phyloP scores from a whole-genome alignment of 2,113 vertebrate species.

The Ascaphus truei region DNA sequence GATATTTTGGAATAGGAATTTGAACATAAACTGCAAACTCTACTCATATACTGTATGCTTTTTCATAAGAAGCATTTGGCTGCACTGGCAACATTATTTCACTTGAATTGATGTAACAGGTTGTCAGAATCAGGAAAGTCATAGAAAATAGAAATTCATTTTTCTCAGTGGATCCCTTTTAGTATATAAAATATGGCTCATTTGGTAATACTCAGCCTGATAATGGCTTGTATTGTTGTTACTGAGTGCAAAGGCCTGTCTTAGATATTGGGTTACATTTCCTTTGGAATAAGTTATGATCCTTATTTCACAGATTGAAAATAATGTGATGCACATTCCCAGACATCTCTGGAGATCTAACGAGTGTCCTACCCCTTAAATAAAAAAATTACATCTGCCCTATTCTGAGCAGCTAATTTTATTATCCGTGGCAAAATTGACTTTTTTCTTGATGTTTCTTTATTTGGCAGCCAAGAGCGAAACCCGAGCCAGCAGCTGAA shows the following conservation, averaged over 20 bases:
- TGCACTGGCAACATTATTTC: too few relatives aligned
- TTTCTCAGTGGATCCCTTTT: neutral
- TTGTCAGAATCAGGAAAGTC: conserved; percentile 2
- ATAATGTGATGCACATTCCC: conserved; percentile 38
- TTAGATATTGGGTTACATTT: conserved; percentile 35
- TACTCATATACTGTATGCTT: too few relatives aligned
- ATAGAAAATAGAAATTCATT: neutral
- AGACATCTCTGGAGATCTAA: conserved; percentile 33
- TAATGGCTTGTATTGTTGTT: conserved; percentile 31
- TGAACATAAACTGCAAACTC: too few relatives aligned
- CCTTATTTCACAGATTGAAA: conserved; percentile 30
- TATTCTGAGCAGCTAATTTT: conserved; percentile 27
- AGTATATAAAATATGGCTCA: neutral
- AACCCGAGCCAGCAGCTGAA: conserved; percentile 29
- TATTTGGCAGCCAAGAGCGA: conserved; percentile 25
- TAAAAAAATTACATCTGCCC: conserved; percentile 37
- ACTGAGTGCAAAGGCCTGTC: conserved; percentile 28
- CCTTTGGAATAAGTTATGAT: conserved; percentile 35
- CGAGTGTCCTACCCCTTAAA: conserved; percentile 29
- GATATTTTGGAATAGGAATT: too few relatives aligned
- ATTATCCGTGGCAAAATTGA: conserved; percentile 33
- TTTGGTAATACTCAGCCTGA: conserved; percentile 26
- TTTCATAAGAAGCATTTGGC: too few relatives aligned
- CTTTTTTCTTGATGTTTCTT: conserved; percentile 27
- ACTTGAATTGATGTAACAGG: neutral